Evolutionary conservation across 1,140 invertebrate genomes (phyloP).

Genomic region (Gonatopus flavifemur): DNA sequence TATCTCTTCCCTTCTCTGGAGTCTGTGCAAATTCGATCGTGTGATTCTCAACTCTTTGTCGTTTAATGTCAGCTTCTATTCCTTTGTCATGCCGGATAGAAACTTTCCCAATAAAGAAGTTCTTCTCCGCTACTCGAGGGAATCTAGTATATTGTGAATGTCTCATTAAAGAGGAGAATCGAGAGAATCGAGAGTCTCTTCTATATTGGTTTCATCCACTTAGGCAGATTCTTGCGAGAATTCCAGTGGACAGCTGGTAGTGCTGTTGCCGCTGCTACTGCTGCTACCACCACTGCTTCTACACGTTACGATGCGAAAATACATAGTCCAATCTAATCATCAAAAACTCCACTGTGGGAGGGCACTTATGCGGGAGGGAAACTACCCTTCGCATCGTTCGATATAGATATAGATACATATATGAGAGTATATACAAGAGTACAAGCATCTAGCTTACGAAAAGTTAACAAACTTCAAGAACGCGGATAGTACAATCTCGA

Average conservation of each 20-base stretch:
- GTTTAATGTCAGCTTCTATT: slow-evolving; percentile 22
- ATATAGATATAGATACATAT: slow-evolving; percentile 14
- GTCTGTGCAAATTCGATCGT: neutral
- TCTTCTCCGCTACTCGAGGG: too few species aligned
- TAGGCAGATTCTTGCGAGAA: slow-evolving; percentile 45
- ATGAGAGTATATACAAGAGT: too few species aligned
- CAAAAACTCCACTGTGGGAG: slow-evolving; percentile 49
- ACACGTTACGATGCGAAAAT: too few species aligned
- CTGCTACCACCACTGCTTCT: too few species aligned
- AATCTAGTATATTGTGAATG: slow-evolving; percentile 30
- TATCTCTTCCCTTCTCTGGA: slow-evolving; percentile 23
- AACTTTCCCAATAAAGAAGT: slow-evolving; percentile 38
- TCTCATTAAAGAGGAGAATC: slow-evolving; percentile 32
- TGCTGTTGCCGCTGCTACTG: too few species aligned
- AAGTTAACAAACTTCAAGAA: slow-evolving; percentile 47
- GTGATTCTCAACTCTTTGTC: slow-evolving; percentile 25
- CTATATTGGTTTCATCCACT: slow-evolving; percentile 37
- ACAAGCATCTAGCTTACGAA: too few species aligned
- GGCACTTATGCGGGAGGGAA: slow-evolving; percentile 38
- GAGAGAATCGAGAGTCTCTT: slow-evolving; percentile 27
- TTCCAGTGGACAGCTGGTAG: slow-evolving; percentile 46
- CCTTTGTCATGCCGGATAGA: slow-evolving; percentile 12
- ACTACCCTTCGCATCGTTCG: slow-evolving; percentile 42
- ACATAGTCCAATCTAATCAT: slow-evolving; percentile 46
- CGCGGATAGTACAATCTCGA: slow-evolving; percentile 33